Conservation (phyloP, 2,113 vertebrate genomes). For the Neogobius melanostomus region DNA sequence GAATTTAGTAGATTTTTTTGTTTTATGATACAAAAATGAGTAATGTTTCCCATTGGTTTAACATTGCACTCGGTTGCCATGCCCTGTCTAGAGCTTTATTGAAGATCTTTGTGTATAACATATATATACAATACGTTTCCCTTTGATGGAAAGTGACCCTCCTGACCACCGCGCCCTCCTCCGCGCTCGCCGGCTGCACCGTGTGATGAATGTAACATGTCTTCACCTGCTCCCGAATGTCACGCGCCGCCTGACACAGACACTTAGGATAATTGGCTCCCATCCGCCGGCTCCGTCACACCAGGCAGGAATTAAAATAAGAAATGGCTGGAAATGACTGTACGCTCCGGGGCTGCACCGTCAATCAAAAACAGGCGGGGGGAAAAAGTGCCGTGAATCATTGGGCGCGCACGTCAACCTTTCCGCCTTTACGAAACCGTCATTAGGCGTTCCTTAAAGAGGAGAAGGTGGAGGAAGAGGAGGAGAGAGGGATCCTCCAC, state of each 20-base stretch:
- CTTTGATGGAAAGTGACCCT: background rate
- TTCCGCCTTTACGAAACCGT: slow-evolving; percentile 61
- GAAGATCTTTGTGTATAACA: no score
- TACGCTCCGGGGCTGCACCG: slow-evolving; percentile 63
- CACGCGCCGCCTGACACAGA: slow-evolving; percentile 55
- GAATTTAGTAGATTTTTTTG: no score
- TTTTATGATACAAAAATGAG: no score
- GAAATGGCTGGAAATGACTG: slow-evolving; percentile 68
- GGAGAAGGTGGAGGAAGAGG: slow-evolving; percentile 27
- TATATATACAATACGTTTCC: no score
- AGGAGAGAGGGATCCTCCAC: slow-evolving; percentile 56
- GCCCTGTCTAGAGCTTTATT: no score
- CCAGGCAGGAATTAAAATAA: slow-evolving; percentile 71
- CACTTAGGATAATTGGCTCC: slow-evolving; percentile 76
- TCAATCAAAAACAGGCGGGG: slow-evolving; percentile 57
- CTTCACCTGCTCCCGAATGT: slow-evolving; percentile 55
- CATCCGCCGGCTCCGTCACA: slow-evolving; percentile 65
- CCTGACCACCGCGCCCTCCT: background rate
- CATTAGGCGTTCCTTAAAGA: slow-evolving; percentile 67
- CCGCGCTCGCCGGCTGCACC: background rate
- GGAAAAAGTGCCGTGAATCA: slow-evolving; percentile 54
- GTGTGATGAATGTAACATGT: slow-evolving; percentile 33
- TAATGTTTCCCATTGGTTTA: no score
- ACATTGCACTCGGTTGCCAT: no score
- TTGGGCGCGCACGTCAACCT: slow-evolving; percentile 57